phyloP scores from a whole-genome alignment of 2,797 vertebrate genomes.

The Hypotaenidia okinawae region DNA sequence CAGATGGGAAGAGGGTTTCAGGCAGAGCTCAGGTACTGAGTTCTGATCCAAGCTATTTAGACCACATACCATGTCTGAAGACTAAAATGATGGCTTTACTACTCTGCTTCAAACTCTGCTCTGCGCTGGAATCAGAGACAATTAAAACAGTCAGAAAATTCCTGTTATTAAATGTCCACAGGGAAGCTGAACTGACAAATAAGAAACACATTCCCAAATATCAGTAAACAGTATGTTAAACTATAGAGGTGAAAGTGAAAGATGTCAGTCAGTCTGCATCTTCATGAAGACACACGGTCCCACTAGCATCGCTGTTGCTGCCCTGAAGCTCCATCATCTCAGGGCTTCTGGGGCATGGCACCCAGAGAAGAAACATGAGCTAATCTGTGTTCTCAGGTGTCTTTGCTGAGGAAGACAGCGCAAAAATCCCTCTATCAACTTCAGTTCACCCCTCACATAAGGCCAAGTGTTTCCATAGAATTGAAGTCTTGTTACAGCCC shows the following conservation, averaged over 20 bases:
- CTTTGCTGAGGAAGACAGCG: background rate
- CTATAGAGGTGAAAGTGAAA: background rate
- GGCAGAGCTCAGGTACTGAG: background rate
- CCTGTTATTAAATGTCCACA: background rate
- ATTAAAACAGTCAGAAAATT: constrained; percentile 9
- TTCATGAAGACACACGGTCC: background rate
- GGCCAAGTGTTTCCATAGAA: background rate
- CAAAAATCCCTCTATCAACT: background rate
- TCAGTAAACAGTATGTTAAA: background rate
- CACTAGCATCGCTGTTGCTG: background rate
- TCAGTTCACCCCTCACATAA: background rate
- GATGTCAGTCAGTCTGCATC: background rate
- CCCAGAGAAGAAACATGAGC: background rate
- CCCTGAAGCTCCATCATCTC: background rate
- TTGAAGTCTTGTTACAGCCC: background rate
- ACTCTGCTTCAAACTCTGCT: background rate
- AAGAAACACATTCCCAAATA: background rate
- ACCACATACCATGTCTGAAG: background rate
- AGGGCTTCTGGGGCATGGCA: background rate
- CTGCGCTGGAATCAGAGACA: constrained; percentile 17
- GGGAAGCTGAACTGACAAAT: background rate
- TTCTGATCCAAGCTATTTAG: background rate
- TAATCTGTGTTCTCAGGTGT: background rate
- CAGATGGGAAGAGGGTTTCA: background rate
- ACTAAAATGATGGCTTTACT: constrained; percentile 8